phyloP scores from a whole-genome alignment of 2,797 vertebrate species.

The Triplophysa bombifrons region DNA sequence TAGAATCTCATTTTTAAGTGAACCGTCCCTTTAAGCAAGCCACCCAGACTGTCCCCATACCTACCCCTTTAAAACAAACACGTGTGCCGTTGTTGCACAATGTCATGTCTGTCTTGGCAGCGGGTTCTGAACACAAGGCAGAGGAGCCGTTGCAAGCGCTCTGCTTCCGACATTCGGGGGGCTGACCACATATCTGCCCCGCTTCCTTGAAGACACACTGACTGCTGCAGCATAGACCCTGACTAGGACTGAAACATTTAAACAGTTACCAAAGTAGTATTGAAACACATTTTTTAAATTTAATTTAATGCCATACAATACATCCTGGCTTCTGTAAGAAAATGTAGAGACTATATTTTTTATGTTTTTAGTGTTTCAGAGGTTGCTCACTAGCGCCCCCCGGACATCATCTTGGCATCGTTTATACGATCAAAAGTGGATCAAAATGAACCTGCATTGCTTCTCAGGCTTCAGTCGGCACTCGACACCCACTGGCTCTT shows the following conservation, averaged over 20 bases:
- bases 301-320: no score
- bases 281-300: no score
- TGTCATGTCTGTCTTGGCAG: conserved; percentile 76
- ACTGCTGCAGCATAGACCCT: conserved; percentile 78
- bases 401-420: no score
- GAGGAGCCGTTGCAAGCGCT: conserved; percentile 73
- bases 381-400: no score
- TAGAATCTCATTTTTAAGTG: no score
- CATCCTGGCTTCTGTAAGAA: no score
- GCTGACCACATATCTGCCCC: conserved; percentile 69
- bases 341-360: not conserved
- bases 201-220: conserved; percentile 69
- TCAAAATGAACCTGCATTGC: conserved; percentile 76
- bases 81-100: conserved; percentile 75
- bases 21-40: no score
- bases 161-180: conserved; percentile 74
- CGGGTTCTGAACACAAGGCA: conserved; percentile 69
- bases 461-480: conserved; percentile 76
- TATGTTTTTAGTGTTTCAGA: not conserved
- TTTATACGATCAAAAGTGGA: not conserved
- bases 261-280: conserved; percentile 15
- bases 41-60: conserved; percentile 35
- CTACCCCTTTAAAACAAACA: conserved; percentile 81
- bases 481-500: conserved; percentile 63
- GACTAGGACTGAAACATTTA: conserved; percentile 74